Evolutionary conservation across 1,140 invertebrate species (phyloP), one percentile per base, ranked within the genome.

Genomic region (Macrobrachium rosenbergii): DNA sequence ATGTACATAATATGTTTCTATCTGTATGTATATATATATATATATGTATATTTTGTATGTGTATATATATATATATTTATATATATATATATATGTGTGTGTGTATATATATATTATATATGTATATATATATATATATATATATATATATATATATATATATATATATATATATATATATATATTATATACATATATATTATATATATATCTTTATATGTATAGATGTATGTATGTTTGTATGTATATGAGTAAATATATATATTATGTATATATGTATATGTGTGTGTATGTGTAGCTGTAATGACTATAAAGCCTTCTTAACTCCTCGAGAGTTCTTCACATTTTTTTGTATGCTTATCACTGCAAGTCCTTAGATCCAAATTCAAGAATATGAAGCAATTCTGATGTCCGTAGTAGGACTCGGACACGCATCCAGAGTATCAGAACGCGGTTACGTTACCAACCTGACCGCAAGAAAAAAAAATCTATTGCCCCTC

Each of bases 201-300:
- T 11, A 69, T 69, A 69, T 69, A 69, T 69, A 28, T 69, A 69
- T 69, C 2, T 69, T 5, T 69, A 69, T 69, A 76, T 76, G 43
- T 76, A 76, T 76, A 28, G 43, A 76, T 76, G 0, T 76, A 28
- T 76, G 0, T n/a, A 3, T 37, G 28, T 37, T 1, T 37, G 28
- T 37, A 3, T 37, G 28, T 37, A 3, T 37, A 37, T 37, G 28
- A 37, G 28, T n/a, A n/a, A n/a, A 69, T 69, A 69, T 69, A 69
- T 69, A 28, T 69, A 69, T 69, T 37, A 3, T 37, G 28, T 37
- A 3, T 37, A 37, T 37, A 3, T 37, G 28, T 37, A 37, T 37
- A 3, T 37, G 28, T 37, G 28, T 37, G 1, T 37, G 28, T 37
- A 3, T 2, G 28, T 1, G 28, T 37, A 1, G 3, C 3, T 37